These are phyloP conservation scores for Pycnonotus jocosus DNA, from an alignment of 2,113 vertebrate species.

Conservation along the genomic window DNA sequence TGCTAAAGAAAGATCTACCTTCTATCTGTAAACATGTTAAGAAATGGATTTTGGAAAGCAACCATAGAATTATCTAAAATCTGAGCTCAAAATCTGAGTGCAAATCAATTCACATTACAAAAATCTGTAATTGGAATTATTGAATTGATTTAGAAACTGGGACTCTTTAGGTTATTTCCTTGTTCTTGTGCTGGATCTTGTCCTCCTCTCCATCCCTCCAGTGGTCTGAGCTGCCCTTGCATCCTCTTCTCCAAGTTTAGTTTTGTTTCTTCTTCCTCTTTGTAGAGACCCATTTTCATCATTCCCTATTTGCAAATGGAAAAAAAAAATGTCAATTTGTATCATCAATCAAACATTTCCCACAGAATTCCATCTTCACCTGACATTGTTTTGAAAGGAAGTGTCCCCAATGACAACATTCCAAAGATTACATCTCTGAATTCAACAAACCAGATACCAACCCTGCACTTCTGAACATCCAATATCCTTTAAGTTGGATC, in stretches of 20 bases:
- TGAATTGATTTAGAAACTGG: background rate
- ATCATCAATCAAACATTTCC: background rate
- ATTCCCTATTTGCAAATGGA: background rate
- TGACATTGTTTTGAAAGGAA: background rate
- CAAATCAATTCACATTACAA: background rate
- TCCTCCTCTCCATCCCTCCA: background rate
- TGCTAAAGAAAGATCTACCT: background rate
- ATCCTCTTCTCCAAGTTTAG: background rate
- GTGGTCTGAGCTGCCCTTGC: background rate
- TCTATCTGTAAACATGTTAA: background rate
- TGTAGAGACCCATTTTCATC: background rate
- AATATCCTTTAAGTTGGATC: background rate
- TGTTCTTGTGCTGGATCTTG: conserved; percentile 32
- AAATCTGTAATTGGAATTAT: background rate
- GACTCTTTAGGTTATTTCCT: background rate
- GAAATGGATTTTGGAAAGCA: background rate
- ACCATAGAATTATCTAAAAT: background rate
- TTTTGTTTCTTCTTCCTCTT: conserved; percentile 22
- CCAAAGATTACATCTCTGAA: background rate
- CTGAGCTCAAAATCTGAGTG: background rate
- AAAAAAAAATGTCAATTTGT: background rate
- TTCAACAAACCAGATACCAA: conserved; percentile 24
- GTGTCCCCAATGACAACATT: background rate
- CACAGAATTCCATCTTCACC: background rate
- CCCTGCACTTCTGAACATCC: background rate